Evolutionary conservation across 2,888 invertebrate species (phyloP), one percentile per base, ranked within the genome.

Genomic region (Oeneis ivallda): DNA sequence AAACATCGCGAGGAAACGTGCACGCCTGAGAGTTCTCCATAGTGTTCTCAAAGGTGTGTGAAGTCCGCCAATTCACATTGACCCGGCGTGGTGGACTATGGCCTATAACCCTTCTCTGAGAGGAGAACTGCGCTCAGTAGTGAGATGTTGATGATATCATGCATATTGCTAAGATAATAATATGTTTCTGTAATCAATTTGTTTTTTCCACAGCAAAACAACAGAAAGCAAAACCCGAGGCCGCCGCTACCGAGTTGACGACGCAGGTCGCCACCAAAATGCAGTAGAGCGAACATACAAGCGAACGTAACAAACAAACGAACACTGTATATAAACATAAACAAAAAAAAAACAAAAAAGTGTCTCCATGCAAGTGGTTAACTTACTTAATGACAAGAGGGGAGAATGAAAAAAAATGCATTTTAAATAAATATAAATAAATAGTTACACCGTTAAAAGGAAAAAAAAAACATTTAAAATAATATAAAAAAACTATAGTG

Each of bases 221-320:
- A 67, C 85, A 84, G 53, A 89, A 89, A 75, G 54, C 81, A 65
- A 89, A 89, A 72, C 82, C 79, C 19, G 87, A 87, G 8, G 61
- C 75, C 69, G 74, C 69, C 56, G 70, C 79, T 47, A 61, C 76
- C 65, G 83, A 85, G 62, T 67, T 74, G 66, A 86, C 85, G 65
- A 66, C 79, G 60, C 68, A 78, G 8, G 70, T 76, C 62, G 74
- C 81, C 47, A 79, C 84, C 60, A 82, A 85, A 64, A 82, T 83
- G 64, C 89, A 89, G 80, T 87, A 84, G 64, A 37, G 59, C 15
- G 49, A 52, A 13, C 15, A 7, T 60, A 58, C 64, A 65, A 11
- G 50, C 49, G 39, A 41, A 47, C 60, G 65, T 19, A 56, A 43
- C 60, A 66, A 32, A 54, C 62, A 65, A 17, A 57, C 49, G 41